phyloP scores from a whole-genome alignment of 2,113 vertebrate genomes.

The Eleginops maclovinus region DNA sequence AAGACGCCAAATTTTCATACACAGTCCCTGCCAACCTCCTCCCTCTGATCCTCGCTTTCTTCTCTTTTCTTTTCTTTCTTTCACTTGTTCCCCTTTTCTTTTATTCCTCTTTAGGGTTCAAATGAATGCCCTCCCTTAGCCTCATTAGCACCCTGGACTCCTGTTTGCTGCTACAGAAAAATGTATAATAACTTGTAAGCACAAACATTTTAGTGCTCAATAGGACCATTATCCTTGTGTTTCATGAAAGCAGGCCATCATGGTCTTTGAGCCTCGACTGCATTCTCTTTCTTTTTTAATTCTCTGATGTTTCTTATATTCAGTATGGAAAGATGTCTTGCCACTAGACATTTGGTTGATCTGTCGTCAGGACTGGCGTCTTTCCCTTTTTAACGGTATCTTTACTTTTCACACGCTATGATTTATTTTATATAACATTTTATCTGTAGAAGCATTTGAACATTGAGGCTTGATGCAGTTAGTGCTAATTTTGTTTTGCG shows the following conservation, averaged over 20 bases:
- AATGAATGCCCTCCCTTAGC: conserved; percentile 79
- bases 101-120: conserved; percentile 78
- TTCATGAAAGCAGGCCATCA: conserved; percentile 51
- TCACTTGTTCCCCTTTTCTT: conserved; percentile 75
- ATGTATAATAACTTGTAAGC: conserved; percentile 76
- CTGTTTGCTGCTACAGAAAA: conserved; percentile 77
- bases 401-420: conserved; percentile 1
- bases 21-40: conserved; percentile 82
- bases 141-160: conserved; percentile 79
- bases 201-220: conserved; percentile 76
- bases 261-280: conserved; percentile 47
- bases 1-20: conserved; percentile 84
- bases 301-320: conserved; percentile 29
- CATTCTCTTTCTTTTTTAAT: conserved; percentile 17
- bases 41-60: conserved; percentile 83
- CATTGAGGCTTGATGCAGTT: neutral
- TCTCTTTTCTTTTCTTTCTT: conserved; percentile 73
- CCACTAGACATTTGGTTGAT: conserved; percentile 13
- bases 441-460: neutral
- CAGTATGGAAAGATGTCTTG: conserved; percentile 33
- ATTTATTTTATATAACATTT: neutral
- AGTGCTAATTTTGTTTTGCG: neutral
- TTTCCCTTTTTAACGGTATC: neutral
- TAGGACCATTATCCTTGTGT: conserved; percentile 64
- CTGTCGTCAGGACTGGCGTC: conserved; percentile 12